Base-by-base conservation (phyloP, 1,140 invertebrate species). In the Ephestia elutella region DNA sequence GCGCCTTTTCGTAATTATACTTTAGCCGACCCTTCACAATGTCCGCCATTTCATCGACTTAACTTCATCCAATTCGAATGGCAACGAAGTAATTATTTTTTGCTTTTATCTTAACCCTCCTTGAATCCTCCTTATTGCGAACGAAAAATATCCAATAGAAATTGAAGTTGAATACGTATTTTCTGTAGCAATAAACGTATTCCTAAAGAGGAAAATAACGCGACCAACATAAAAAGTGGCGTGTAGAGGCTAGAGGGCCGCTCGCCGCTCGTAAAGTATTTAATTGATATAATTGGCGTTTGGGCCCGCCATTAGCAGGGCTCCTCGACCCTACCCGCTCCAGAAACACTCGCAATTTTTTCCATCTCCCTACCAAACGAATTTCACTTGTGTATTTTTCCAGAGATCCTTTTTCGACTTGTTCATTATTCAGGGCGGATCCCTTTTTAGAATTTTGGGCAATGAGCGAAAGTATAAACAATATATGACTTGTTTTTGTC, bases 261-360 rank as follows among this genome's bases (percentile, higher is more conserved):
- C 53, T 58, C 21, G 18, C 30, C 30, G 30, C 30, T 62, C 67
- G 68, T 80, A 63, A 73, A 80, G 78, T 78, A 71, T 82, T 81
- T 82, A 85, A 85, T 85, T 84, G 79, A 67, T 78, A 71, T 84
- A 82, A 84, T 82, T 85, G 76, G 75, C 71, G 70, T 75, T 82
- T 69, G 70, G 77, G 73, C 66, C 65, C 65, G 71, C 76, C 72
- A 80, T 85, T 82, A 81, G 59, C 58, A 63, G 68, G 68, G 59
- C 66, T 76, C 70, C 68, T 56, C 55, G 55, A 49, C 55, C 60
- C 60, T 63, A 59, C 70, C 56, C 65, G 63, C 68, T 76, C 66
- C 73, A 71, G 74, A 75, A 81, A 79, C 68, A 71, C 63, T 58
- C 73, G 62, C 65, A 68, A 61, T 71, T 80, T 81, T 82, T 68